These are phyloP conservation scores for cattle (Bos taurus) DNA, from an alignment of 2,113 vertebrate genomes.

Conservation along the genomic window DNA sequence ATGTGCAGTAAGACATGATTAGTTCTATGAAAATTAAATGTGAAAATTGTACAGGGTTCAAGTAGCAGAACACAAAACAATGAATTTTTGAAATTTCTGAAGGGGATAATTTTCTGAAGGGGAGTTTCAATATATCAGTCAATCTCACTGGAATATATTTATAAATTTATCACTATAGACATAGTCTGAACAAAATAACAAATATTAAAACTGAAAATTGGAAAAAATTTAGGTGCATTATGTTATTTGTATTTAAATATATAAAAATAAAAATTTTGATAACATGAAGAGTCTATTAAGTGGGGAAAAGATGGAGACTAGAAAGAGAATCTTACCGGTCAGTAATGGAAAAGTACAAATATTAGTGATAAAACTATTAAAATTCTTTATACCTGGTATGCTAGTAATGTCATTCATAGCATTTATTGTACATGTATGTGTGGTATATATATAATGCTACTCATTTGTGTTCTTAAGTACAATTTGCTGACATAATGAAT, in stretches of 20 bases:
- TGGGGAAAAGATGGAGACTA: background rate
- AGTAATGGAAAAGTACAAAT: background rate
- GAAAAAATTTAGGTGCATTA: background rate
- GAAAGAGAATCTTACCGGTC: background rate
- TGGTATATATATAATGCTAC: background rate
- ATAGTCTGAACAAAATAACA: background rate
- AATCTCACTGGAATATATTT: background rate
- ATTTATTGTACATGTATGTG: background rate
- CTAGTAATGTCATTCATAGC: background rate
- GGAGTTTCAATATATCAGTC: background rate
- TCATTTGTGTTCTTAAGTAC: background rate
- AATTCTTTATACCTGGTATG: background rate
- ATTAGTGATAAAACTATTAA: background rate
- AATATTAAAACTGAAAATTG: background rate
- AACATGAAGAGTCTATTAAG: background rate
- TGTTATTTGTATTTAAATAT: background rate
- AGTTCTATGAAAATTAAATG: background rate
- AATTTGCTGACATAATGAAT: background rate
- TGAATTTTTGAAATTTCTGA: background rate
- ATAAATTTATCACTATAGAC: background rate
- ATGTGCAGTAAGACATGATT: background rate
- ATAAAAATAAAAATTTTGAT: background rate
- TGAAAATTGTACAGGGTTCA: background rate
- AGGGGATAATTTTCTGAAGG: background rate
- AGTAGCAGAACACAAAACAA: background rate